Percentiles rank a stretch among this genome's conserved stretches.
phyloP scores from a whole-genome alignment of 2,797 vertebrate species.

The Podarcis lilfordi region DNA sequence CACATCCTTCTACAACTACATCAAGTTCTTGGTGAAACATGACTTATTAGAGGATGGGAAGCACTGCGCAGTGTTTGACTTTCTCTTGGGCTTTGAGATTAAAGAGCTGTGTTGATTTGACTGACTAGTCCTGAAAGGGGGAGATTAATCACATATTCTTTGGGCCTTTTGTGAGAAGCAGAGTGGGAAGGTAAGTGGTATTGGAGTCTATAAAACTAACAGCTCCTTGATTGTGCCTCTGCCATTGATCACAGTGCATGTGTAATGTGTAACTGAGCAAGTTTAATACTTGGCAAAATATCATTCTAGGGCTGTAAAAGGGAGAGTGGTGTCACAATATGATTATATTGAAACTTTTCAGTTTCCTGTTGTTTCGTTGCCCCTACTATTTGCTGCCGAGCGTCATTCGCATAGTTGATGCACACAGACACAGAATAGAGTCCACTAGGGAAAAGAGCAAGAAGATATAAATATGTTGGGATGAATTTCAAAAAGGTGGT shows the following conservation, averaged over 20 bases:
- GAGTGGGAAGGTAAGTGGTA: background rate
- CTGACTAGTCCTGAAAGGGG: conserved; percentile 5
- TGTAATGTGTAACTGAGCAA: background rate
- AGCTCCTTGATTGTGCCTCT: background rate
- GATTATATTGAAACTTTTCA: background rate
- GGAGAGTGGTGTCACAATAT: fast-evolving
- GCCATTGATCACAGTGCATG: background rate
- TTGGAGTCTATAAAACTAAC: background rate
- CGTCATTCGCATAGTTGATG: background rate
- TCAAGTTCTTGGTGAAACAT: background rate
- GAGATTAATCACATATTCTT: background rate
- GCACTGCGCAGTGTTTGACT: conserved; percentile 1
- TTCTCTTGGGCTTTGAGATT: conserved; percentile 27
- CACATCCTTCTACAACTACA: background rate
- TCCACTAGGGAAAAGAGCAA: conserved; percentile 23
- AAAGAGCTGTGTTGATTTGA: background rate
- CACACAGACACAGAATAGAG: background rate
- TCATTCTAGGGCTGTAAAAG: background rate
- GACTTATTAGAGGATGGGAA: background rate
- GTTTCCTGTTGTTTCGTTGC: background rate
- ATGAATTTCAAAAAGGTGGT: conserved; percentile 51
- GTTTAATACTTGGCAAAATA: background rate
- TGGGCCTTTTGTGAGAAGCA: background rate
- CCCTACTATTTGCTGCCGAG: background rate
- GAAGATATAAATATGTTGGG: conserved; percentile 47